Base-by-base conservation (phyloP, 1,140 invertebrate species). In the Ceratina australensis region DNA sequence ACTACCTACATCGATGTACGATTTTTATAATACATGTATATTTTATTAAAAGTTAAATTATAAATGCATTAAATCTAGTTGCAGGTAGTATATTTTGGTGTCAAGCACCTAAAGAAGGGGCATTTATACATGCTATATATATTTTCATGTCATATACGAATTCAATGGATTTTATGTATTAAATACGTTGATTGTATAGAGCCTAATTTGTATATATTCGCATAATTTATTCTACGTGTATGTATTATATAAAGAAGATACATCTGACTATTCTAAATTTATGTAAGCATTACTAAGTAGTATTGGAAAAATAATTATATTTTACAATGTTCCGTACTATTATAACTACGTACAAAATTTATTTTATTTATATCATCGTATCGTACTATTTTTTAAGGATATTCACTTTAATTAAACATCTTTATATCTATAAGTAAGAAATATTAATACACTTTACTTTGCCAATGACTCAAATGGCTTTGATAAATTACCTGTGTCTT, bases 161-260 rank as follows among this genome's bases (percentile, higher is more conserved):
- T 72, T 64, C 65, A 71, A 66, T 81, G 10, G 76, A 3, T 42
- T 42, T 77, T 84, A 49, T 83, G 75, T 72, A 78, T 74, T 69
- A 73, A 18, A 54, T 79, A 68, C 15, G 54, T 74, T 68, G 74
- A 28, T 52, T 77, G 42, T 65, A 59, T 82, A 83, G 61, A 74
- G 69, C 50, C 72, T 83, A 65, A 80, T 78, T 83, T 83, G 69
- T 84, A 83, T 50, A 84, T 77, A 83, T 63, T 72, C 75, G 76
- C 64, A 79, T 74, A 83, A 83, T 77, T 84, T 84, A 72, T 84
- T 78, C 57, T 75, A 71, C 33, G 20, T 72, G 54, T 72, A 83
- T 76, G 52, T 50, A 75, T 64, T 76, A 50, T 80, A 68, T 77
- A 83, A 66, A 78, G 56, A 80, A 42, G 54, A 79, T 56, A 10